Base-by-base conservation (phyloP, 2,113 vertebrate species). In the Sporophila hypoxantha region DNA sequence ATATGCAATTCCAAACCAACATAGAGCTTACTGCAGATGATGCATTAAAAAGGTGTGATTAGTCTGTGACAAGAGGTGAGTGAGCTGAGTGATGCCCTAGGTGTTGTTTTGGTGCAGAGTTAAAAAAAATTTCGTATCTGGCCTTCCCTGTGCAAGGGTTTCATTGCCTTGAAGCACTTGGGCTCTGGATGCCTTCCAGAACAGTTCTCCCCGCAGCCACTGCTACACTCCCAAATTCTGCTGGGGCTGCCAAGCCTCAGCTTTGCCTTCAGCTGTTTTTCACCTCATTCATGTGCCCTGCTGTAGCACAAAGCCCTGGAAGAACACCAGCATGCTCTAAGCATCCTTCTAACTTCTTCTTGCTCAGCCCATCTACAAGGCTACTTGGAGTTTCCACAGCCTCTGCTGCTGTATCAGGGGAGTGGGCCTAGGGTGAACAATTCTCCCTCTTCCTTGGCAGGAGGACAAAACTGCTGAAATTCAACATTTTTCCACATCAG, bases 191-290 rank as follows among this genome's bases (percentile, higher is more conserved):
- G 13, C 30, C 57, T 50, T 34, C 27, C 78, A 44, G 59, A 90
- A 34, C 22, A 71, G 16, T 6, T 78, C 23, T 67, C 26, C 29
- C 25, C 53, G 8, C 11, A 68, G 14, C 67, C n/a, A 12, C 44
- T 59, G 14, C 34, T 12, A 6, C 26, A 34, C 0, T 6, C 14
- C 29, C 1, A 0, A 14, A n/a, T 55, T 37, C 47, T 55, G 7
- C 52, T 64, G 52, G 9, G 27, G 19, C n/a, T 87, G 56, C 12
- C 39, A 59, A 49, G 69, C 3, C 19, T 85, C 10, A 23, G 6
- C 36, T 59, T 69, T 57, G 36, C 36, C 36, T 78, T 77, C 77
- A 49, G 22, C 25, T 53, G 8, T 29, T 89, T 52, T 34, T 79
- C 12, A 44, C 8, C 6, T 81, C 23, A 53, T 29, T 25, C 32